phyloP scores from a whole-genome alignment of 2,113 vertebrate genomes.

The Grammomys dolichurus region DNA sequence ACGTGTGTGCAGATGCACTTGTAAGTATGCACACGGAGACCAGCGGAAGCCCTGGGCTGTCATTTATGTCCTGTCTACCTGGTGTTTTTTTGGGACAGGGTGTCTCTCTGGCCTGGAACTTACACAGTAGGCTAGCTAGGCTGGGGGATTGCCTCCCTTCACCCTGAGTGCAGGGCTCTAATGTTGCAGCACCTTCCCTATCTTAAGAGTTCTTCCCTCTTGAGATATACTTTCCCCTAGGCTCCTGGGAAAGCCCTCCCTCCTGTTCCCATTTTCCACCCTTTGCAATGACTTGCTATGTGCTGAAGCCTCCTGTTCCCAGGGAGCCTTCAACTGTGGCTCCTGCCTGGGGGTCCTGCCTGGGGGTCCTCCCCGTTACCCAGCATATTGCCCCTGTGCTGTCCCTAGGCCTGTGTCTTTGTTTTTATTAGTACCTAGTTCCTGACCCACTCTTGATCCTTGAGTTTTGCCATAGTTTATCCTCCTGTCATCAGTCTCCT shows the following conservation, averaged over 20 bases:
- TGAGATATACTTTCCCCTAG: background rate
- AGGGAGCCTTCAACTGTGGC: background rate
- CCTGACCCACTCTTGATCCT: no score
- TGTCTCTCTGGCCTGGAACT: background rate
- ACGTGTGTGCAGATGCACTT: background rate
- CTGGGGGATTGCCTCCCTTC: background rate
- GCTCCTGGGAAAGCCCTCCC: background rate
- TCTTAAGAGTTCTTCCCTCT: background rate
- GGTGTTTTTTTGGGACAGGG: background rate
- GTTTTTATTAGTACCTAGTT: no score
- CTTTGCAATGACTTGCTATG: background rate
- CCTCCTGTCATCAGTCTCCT: no score
- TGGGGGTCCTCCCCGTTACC: background rate
- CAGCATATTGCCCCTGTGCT: no score
- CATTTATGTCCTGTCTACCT: background rate
- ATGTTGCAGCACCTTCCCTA: background rate
- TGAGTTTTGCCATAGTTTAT: no score
- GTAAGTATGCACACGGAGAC: background rate
- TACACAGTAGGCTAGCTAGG: background rate
- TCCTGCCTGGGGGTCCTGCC: no score
- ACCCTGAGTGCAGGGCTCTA: background rate
- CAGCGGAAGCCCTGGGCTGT: background rate
- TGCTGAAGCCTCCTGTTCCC: background rate
- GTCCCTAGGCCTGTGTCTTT: no score
- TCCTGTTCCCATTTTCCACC: fast-evolving